These are phyloP conservation scores for Rousettus leschenaultii DNA, from an alignment of 2,113 vertebrate genomes.

Conservation along the genomic window DNA sequence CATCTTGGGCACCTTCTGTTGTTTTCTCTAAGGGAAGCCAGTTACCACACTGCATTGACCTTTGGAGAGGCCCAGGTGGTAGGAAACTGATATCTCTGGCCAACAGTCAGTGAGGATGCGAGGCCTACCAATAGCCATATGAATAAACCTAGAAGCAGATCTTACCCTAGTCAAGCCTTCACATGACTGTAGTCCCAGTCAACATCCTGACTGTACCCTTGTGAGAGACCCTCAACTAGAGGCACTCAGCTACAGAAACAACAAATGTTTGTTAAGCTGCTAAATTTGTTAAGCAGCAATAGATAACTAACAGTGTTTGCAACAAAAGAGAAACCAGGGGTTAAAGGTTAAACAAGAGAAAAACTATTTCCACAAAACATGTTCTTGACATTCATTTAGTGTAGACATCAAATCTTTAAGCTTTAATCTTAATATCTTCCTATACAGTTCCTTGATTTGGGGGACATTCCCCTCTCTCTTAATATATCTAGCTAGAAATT, in stretches of 20 bases:
- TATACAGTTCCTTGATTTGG: not conserved
- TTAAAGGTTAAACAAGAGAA: not conserved
- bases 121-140: not conserved
- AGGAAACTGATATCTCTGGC: not conserved
- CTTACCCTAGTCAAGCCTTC: not conserved
- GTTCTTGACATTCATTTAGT: not conserved
- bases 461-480: not conserved
- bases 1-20: not conserved
- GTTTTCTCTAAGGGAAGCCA: not conserved
- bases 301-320: not conserved
- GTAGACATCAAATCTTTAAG: not conserved
- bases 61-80: not conserved
- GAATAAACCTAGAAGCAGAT: not conserved
- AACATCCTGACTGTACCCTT: not conserved
- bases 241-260: not conserved
- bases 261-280: not conserved
- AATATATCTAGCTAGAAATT: not conserved
- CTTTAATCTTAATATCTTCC: not conserved
- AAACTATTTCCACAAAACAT: not conserved
- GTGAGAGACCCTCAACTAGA: not conserved
- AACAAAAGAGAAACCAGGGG: not conserved
- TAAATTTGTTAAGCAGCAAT: not conserved
- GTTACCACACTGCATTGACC: not conserved
- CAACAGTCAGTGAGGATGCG: not conserved
- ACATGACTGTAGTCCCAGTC: not conserved